These are phyloP conservation scores for Cosmorhoe ocellata DNA, from an alignment of 2,888 invertebrate genomes.

Conservation along the genomic window DNA sequence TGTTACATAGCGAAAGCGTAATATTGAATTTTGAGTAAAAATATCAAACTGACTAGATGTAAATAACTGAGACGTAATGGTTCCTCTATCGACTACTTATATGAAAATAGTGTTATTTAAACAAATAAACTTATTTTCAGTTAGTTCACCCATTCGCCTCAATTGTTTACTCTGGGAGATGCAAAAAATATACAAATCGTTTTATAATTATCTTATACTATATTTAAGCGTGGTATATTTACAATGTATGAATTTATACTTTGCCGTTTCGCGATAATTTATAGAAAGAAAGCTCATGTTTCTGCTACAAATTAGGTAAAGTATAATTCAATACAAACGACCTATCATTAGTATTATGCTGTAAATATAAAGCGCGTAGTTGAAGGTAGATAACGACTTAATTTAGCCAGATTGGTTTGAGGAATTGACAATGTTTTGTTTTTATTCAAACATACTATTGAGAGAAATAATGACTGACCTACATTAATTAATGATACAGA, in stretches of 20 bases:
- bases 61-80: slow-evolving; percentile 53
- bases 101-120: too few species aligned
- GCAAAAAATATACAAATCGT: slow-evolving; percentile 72
- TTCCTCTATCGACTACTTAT: not conserved
- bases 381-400: slow-evolving; percentile 2
- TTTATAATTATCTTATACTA: slow-evolving; percentile 63
- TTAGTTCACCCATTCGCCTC: slow-evolving; percentile 36
- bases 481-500: not conserved
- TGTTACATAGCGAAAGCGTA: too few species aligned
- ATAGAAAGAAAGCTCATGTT: slow-evolving; percentile 37
- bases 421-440: too few species aligned
- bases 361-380: slow-evolving; percentile 2
- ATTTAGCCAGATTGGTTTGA: too few species aligned
- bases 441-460: not conserved
- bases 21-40: slow-evolving; percentile 39
- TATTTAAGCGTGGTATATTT: slow-evolving; percentile 59
- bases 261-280: slow-evolving; percentile 32
- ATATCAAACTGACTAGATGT: slow-evolving; percentile 75
- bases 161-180: slow-evolving; percentile 63
- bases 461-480: not conserved
- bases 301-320: slow-evolving; percentile 34
- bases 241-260: slow-evolving; percentile 47
- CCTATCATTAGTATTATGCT: not conserved
- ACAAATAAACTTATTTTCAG: slow-evolving; percentile 14
- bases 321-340: slow-evolving; percentile 14